Base-by-base conservation (phyloP, 2,888 invertebrate species). In the Melanargia galathea region DNA sequence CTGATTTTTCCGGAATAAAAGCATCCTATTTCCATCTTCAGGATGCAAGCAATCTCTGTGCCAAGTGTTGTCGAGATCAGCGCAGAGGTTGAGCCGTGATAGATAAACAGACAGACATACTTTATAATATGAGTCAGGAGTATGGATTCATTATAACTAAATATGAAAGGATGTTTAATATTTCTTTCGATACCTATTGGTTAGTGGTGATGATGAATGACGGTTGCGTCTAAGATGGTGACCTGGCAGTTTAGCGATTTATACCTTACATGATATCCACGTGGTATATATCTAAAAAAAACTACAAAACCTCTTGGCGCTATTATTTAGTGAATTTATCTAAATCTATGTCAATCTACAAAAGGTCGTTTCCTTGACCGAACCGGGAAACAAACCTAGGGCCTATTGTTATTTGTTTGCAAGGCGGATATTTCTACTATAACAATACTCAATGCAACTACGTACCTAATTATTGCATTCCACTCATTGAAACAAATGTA, bases 281-380 rank as follows among this genome's bases (percentile, higher is more conserved):
- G 40, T 40, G 16, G 16, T 35, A 6, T 6, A 40, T 16, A 16
- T 16, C 2, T 40, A 40, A 16, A 6, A 16, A 2, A 40, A 2
- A 8, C 18, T 40, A 40, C 20, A 45, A 3, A 18, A 4, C 45
- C 45, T 3, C 10, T 45, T 20, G 45, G 11, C 20, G 1, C 20
- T 22, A 11, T 24, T 22, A 46, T n/a, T n/a, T n/a, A n/a, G n/a
- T n/a, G n/a, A n/a, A n/a, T n/a, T n/a, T n/a, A n/a, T n/a, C n/a
- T n/a, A 24, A 13, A 48, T n/a, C 24, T 10, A 11, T 16, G 18
- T 8, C 18, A 18, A 18, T 33, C 35, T 5, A 33, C 51, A 33
- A 51, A 24, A 33, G 18, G 20, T 16, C n/a, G 2, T 49, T 26
- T 30, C 52, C 52, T 52, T 52, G 35, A 52, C 52, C 49, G 8